Evolutionary conservation across 2,113 vertebrate genomes (phyloP), one percentile per base, ranked within the genome.

Genomic region (Laticauda laticaudata): DNA sequence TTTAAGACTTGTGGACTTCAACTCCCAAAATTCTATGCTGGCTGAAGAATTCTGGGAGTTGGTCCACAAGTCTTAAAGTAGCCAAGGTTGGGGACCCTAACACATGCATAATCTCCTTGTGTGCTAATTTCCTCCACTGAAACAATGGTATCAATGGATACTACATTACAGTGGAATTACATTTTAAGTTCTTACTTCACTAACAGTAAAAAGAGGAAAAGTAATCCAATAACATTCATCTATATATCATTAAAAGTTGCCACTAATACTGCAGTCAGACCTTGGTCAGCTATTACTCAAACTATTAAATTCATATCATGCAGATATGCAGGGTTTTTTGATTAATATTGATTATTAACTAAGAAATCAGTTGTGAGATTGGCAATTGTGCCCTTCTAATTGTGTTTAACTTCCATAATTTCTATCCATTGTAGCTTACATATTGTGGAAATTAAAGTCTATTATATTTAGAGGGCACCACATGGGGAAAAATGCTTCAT

Each of bases 111-210:
- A 54, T 26, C 11, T 87, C 45, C 64, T 55, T 34, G 54, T 93
- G 88, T 26, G 45, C 18, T 90, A 75, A 93, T 61, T 93, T 93
- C 54, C 55, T 86, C 69, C n/a, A 59, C 10, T 59, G 54, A 90
- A 57, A 64, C 29, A 18, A 75, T n/a, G 55, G 69, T 90, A 61
- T 93, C 88, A 90, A 10, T 55, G 86, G 34, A 34, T 48, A 90
- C 54, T 48, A 57, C 24, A 54, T 53, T 86, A 90, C 29, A 51
- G 4, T 34, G 29, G 69, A 56, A 14, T 48, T 93, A 48, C 57
- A 87, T 93, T 87, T 61, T 90, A n/a, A 61, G 88, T 26, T 45
- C 88, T 54, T 86, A 81, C 55, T 61, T 86, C 26, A 23, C 55
- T 86, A 43, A 54, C 55, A 26, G 8, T 54, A n/a, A 81, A 43